Conservation (phyloP, 2,797 vertebrate genomes). For the Sorex maritimensis region DNA sequence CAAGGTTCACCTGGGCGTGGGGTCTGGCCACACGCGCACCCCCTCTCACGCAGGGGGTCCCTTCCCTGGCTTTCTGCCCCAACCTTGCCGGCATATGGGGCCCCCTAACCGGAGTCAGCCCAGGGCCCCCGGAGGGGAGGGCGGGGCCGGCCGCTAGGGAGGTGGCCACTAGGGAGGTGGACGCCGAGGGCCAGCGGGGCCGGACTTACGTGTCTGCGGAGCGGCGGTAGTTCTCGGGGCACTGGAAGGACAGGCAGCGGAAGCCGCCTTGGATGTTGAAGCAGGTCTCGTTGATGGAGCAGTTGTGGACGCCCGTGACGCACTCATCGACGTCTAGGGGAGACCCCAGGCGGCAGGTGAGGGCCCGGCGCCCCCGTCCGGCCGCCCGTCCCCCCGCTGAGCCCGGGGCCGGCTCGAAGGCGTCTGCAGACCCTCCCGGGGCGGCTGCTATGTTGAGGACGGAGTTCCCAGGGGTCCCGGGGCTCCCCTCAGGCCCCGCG, state of each 20-base stretch:
- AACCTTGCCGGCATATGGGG: rapidly evolving
- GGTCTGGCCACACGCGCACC: too few species aligned
- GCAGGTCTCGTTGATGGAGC: constrained; percentile 95
- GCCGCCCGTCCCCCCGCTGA: background rate
- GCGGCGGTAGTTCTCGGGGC: constrained; percentile 95
- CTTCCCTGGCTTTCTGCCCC: background rate
- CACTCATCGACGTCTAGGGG: constrained; percentile 96
- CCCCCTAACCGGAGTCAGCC: background rate
- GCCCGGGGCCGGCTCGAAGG: too few species aligned
- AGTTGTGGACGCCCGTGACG: constrained; percentile 95
- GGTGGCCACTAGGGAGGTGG: background rate
- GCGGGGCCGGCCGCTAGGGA: too few species aligned
- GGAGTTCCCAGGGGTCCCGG: too few species aligned
- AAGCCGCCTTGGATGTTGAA: constrained; percentile 98
- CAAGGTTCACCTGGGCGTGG: too few species aligned
- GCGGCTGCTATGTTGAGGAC: too few species aligned
- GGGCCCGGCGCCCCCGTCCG: background rate
- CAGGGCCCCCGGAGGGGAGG: too few species aligned
- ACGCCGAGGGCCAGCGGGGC: background rate
- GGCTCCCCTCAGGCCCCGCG: too few species aligned
- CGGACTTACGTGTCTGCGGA: constrained; percentile 96
- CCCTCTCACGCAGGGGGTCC: background rate
- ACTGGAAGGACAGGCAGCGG: constrained; percentile 95
- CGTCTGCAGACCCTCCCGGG: too few species aligned
- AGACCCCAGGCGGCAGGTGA: constrained; percentile 3